A percentile compares a stretch with the other conserved stretches of the same genome.
Evolutionary conservation across 2,888 invertebrate genomes (phyloP).

Genomic region (Drosophila demipolita): DNA sequence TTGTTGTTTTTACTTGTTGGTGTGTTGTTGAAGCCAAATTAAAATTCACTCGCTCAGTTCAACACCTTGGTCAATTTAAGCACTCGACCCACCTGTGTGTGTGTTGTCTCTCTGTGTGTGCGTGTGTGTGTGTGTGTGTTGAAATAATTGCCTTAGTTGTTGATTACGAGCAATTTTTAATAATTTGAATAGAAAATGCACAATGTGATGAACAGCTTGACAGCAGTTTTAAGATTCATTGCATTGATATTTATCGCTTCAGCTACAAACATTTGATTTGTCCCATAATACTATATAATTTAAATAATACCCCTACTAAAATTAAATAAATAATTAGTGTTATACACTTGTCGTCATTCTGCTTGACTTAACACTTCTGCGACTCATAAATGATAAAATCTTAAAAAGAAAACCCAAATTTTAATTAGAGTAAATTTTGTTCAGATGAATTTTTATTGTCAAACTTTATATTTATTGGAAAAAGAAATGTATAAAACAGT

Average conservation of each 20-base stretch:
- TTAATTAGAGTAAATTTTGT: neutral
- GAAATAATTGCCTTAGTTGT: conserved; percentile 42
- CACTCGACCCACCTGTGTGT: conserved; percentile 28
- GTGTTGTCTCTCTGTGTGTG: conserved; percentile 9
- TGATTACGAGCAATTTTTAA: conserved; percentile 46
- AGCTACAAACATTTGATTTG: neutral
- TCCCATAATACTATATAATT: neutral
- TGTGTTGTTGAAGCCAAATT: conserved; percentile 66
- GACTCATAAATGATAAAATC: neutral
- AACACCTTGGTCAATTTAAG: conserved; percentile 73
- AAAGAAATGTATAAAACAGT: neutral
- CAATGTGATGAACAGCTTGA: conserved; percentile 9
- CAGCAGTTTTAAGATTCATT: neutral
- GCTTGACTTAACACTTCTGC: neutral
- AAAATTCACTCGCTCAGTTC: conserved; percentile 73
- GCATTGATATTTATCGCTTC: neutral
- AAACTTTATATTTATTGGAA: neutral
- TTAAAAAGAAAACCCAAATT: neutral
- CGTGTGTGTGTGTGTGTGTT: conserved; percentile 2
- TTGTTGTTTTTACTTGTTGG: conserved; percentile 33
- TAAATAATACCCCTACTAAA: neutral
- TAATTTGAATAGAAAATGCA: conserved; percentile 33
- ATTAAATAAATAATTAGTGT: neutral
- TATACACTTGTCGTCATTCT: neutral
- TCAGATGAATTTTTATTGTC: neutral